Percentiles rank a stretch among this genome's conserved stretches.
These are phyloP conservation scores for Therioaphis trifolii DNA, from an alignment of 2,888 invertebrate species.

Conservation along the genomic window DNA sequence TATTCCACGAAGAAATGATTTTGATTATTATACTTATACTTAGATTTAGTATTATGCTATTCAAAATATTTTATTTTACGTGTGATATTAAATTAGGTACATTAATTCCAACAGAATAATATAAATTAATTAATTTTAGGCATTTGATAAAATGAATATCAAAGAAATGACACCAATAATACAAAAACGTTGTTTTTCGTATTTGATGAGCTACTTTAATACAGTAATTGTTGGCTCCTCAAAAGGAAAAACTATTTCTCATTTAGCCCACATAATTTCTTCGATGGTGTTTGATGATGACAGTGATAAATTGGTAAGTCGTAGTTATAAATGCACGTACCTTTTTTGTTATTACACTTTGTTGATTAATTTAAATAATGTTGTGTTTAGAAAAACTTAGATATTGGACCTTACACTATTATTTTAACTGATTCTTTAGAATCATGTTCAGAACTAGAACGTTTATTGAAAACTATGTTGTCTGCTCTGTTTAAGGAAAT, in stretches of 20 bases:
- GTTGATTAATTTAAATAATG: neutral
- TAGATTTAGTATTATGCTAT: too few relatives aligned
- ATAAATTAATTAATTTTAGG: too few relatives aligned
- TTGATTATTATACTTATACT: too few relatives aligned
- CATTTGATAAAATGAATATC: slow-evolving; percentile 28
- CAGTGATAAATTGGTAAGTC: slow-evolving; percentile 2
- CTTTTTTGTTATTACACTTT: too few relatives aligned
- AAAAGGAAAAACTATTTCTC: slow-evolving; percentile 47
- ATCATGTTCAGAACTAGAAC: slow-evolving; percentile 8
- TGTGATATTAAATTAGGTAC: too few relatives aligned
- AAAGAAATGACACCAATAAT: slow-evolving; percentile 40
- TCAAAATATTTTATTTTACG: too few relatives aligned
- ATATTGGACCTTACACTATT: slow-evolving; percentile 35
- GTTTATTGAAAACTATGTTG: slow-evolving; percentile 19
- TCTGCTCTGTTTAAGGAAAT: neutral
- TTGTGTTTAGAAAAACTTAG: neutral
- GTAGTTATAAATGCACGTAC: neutral
- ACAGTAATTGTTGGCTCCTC: slow-evolving; percentile 42
- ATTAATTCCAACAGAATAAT: too few relatives aligned
- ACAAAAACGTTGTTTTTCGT: slow-evolving; percentile 37
- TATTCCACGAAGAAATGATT: too few relatives aligned
- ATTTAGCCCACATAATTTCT: slow-evolving; percentile 38
- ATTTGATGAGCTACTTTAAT: slow-evolving; percentile 42
- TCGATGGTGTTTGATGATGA: slow-evolving; percentile 24
- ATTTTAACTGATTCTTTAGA: slow-evolving; percentile 42